Evolutionary conservation across 1,140 invertebrate species (phyloP), one percentile per base, ranked within the genome.

Genomic region (Reticulitermes speratus): DNA sequence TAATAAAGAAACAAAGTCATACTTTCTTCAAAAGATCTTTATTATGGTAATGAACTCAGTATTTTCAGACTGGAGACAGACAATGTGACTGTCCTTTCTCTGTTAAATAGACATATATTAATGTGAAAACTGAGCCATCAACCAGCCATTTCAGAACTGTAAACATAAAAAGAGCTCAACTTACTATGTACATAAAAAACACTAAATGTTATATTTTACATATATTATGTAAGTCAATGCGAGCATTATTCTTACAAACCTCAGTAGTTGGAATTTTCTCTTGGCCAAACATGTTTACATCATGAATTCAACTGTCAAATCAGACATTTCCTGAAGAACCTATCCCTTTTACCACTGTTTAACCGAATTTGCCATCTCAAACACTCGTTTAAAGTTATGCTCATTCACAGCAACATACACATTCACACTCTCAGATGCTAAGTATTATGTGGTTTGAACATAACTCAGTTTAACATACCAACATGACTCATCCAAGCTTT

Each of bases 171-270:
- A 55, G 52, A 19, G 52, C 19, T 55, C 52, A 75, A 11, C 0
- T 75, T n/a, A 75, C 65, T 75, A 75, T 75, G 7, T 75, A 75
- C 65, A 75, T 75, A 75, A 75, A 75, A 75, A 75, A 30, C 65
- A 75, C 65, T 75, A n/a, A 75, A 30, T 30, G 12, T n/a, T 19
- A 65, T n/a, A n/a, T 65, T 19, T 21, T 75, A 75, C n/a, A 14
- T 75, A 75, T 75, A 30, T n/a, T 75, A 75, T 75, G n/a, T 75
- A 75, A n/a, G 65, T 75, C 65, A 75, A 25, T 14, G 9, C 7
- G 65, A 75, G 65, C n/a, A 14, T 12, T 25, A 75, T 16, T 75
- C n/a, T 75, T 75, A 30, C 14, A 75, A 75, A n/a, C 6, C 65
- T 55, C 52, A 12, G 14, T 30, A n/a, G 65, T 75, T 75, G 11